phyloP scores from a whole-genome alignment of 2,113 vertebrate species.

The Pelodiscus sinensis region DNA sequence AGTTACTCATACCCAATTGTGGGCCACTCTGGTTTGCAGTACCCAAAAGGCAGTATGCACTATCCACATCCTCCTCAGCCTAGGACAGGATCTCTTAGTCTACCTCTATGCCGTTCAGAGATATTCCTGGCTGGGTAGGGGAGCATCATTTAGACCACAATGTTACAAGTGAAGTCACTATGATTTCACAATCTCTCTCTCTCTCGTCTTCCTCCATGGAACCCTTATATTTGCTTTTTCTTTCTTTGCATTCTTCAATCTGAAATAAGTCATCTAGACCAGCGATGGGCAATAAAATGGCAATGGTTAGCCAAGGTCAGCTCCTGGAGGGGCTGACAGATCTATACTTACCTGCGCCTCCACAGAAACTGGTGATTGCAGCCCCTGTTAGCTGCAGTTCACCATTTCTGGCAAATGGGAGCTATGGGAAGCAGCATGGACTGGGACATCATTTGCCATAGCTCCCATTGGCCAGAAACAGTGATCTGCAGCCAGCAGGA shows the following conservation, averaged over 20 bases:
- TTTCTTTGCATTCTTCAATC: not conserved
- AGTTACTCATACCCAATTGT: not conserved
- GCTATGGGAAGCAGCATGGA: too few relatives aligned
- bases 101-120: not conserved
- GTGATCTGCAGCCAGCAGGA: too few relatives aligned
- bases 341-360: too few relatives aligned
- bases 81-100: constrained; percentile 11
- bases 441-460: too few relatives aligned
- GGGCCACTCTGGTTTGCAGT: not conserved
- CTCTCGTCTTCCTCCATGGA: not conserved
- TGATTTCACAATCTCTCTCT: not conserved
- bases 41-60: not conserved
- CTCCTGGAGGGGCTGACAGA: too few relatives aligned
- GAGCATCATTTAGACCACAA: not conserved
- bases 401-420: too few relatives aligned
- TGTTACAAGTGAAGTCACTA: not conserved
- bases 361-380: too few relatives aligned
- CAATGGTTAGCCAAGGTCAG: too few relatives aligned
- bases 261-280: not conserved
- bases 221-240: not conserved
- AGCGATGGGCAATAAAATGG: too few relatives aligned
- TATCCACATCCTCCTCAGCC: not conserved
- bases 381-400: too few relatives aligned
- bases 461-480: too few relatives aligned
- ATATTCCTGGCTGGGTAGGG: not conserved